Evolutionary conservation across 2,888 invertebrate genomes (phyloP), one percentile per base, ranked within the genome.

Genomic region (Serrognathus titanus): DNA sequence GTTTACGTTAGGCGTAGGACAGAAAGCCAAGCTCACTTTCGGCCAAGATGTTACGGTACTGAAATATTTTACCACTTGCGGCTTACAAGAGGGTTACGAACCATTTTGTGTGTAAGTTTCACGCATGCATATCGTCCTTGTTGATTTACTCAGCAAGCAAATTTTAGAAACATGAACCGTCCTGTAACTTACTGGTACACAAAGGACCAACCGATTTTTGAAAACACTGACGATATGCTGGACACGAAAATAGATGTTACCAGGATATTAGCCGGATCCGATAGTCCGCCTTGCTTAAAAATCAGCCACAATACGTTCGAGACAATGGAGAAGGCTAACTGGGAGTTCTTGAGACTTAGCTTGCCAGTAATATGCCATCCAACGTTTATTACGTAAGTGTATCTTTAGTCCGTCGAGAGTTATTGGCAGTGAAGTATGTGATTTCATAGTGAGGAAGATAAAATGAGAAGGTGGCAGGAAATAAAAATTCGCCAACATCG

Each of bases 71-170:
- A 98, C 99, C 0, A 94, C 92, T 1, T 99, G 98, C 75, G 99
- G 99, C 70, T 83, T 99, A 5, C 99, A 99, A 78, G 99, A 99
- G 79, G 99, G 99, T 47, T 99, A 98, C 74, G 98, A 99, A 79
- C 99, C 99, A 0, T 99, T 99, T 81, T 99, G 99, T 78, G 98
- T 99, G 96, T 97, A 88, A 88, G 94, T 89, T 66, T 16, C 49
- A 9, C 9, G 10, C 9, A 2, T 10, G 13, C 13, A 3, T 6
- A 2, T 13, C 9, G 0, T 2, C n/a, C 12, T 1, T 16, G 40
- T 1, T 45, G 20, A 41, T 24, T 43, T 48, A 36, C 12, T 20
- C 37, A 5, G 9, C 35, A 31, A 31, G n/a, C 12, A 10, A 35
- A 48, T 50, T 12, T 47, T 13, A 97, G 97, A 0, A 99, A 99